Percentiles rank a stretch among this genome's conserved stretches.
phyloP scores from a whole-genome alignment of 2,888 invertebrate genomes.

The Plagiodera versicolora region DNA sequence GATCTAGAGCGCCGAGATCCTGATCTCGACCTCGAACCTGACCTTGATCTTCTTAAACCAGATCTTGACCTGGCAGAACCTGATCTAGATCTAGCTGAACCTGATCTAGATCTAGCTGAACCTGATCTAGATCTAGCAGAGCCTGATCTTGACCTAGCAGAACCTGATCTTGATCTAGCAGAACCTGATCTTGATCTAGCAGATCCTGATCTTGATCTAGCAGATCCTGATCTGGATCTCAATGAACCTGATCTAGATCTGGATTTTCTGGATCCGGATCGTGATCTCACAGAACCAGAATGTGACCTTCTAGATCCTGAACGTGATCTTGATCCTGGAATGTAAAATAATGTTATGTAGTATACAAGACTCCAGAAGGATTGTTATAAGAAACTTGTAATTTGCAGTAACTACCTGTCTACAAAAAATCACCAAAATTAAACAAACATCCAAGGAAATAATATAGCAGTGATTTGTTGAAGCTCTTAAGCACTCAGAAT shows the following conservation, averaged over 20 bases:
- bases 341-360: background rate
- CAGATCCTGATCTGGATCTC: constrained; percentile 33
- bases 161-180: constrained; percentile 36
- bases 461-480: too few relatives aligned
- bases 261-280: constrained; percentile 18
- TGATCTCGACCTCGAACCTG: constrained; percentile 42
- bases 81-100: constrained; percentile 30
- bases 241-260: constrained; percentile 31
- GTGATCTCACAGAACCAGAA: constrained; percentile 33
- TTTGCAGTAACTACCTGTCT: too few relatives aligned
- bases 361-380: too few relatives aligned
- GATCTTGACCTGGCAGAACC: constrained; percentile 37
- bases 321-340: constrained; percentile 35
- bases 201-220: constrained; percentile 30
- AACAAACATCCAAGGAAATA: too few relatives aligned
- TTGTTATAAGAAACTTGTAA: too few relatives aligned
- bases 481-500: too few relatives aligned
- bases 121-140: constrained; percentile 30
- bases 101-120: constrained; percentile 34
- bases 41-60: constrained; percentile 36
- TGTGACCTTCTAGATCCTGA: constrained; percentile 38
- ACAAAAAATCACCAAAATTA: too few relatives aligned
- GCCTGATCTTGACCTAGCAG: constrained; percentile 31
- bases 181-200: constrained; percentile 24
- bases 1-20: constrained; percentile 38